Base-by-base conservation (phyloP, 2,888 invertebrate genomes). In the Eremobia ochroleuca region DNA sequence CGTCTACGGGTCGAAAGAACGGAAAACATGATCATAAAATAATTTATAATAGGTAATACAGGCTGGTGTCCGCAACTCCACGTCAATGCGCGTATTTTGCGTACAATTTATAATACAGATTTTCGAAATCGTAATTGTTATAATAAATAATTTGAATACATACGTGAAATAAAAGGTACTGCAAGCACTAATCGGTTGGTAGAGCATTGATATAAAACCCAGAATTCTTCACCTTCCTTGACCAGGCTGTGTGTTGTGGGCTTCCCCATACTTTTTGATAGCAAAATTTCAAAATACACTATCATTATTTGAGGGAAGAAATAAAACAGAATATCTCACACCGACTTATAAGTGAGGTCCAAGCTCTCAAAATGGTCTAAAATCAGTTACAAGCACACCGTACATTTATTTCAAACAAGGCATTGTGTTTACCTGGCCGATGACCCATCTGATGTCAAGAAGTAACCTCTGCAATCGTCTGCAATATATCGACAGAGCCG, bases 361-460 rank as follows among this genome's bases (percentile, higher is more conserved):
- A 1, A 31, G 31, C 11, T 74, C 46, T 46, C 25, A 59, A 46
- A 46, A 25, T 46, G 25, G 21, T 43, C 4, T n/a, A 34, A 15
- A 59, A 72, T 34, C 31, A 28, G 55, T 62, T 31, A 28, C 4
- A 34, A 34, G 25, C 25, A 37, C n/a, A 37, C 8, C 52, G 52
- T 66, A 61, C 37, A 52, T 79, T 61, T 66, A 43, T 46, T 61
- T 15, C 25, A 61, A 75, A 81, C 46, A 79, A 67, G 76, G 61
- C n/a, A 62, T 55, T 62, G 55, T 67, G 37, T 25, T 55, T 34
- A 81, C 59, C 61, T 62, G 66, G 21, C 25, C 11, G 79, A 76
- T 81, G 82, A 61, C 67, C 76, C 52, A 28, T 0, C 64, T 67
- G 66, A 61, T 75, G 64, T 37, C 40, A 61, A 37, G 58, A 34